Percentiles rank a stretch among this genome's conserved stretches.
These are phyloP conservation scores for Agrilus cyanescens DNA, from an alignment of 2,888 invertebrate genomes.

Conservation along the genomic window DNA sequence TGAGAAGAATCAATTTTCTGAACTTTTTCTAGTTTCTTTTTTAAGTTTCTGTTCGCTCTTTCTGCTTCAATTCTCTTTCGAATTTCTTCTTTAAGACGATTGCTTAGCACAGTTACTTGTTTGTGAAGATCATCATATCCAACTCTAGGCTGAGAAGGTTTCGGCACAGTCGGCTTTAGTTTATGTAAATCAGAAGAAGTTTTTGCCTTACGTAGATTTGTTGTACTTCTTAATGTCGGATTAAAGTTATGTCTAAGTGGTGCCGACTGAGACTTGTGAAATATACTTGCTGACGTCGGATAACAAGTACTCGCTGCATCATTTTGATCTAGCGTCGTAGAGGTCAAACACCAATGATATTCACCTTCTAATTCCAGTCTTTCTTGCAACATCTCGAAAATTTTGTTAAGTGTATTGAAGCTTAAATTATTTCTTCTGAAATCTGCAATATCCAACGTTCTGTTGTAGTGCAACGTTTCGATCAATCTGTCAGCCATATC, in stretches of 20 bases:
- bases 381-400: constrained; percentile 28
- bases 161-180: constrained; percentile 6
- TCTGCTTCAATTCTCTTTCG: constrained; percentile 50
- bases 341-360: constrained; percentile 29
- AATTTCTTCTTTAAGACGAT: constrained; percentile 49
- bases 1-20: constrained; percentile 19
- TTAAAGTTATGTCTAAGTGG: constrained; percentile 15
- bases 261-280: constrained; percentile 25
- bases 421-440: constrained; percentile 45
- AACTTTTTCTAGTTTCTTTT: constrained; percentile 45
- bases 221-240: constrained; percentile 10
- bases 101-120: constrained; percentile 34
- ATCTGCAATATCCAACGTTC: constrained; percentile 56
- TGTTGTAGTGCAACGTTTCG: constrained; percentile 50
- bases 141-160: constrained; percentile 1
- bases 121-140: constrained; percentile 8
- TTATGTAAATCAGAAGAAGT: background rate
- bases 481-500: constrained; percentile 43
- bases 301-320: constrained; percentile 9
- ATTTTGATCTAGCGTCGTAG: constrained; percentile 12
- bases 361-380: constrained; percentile 23
- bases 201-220: constrained; percentile 12
- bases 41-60: constrained; percentile 46
- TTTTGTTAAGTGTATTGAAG: constrained; percentile 24
- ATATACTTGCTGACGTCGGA: constrained; percentile 6